These are phyloP conservation scores for Volucella bombylans DNA, from an alignment of 2,888 invertebrate genomes.

Conservation along the genomic window DNA sequence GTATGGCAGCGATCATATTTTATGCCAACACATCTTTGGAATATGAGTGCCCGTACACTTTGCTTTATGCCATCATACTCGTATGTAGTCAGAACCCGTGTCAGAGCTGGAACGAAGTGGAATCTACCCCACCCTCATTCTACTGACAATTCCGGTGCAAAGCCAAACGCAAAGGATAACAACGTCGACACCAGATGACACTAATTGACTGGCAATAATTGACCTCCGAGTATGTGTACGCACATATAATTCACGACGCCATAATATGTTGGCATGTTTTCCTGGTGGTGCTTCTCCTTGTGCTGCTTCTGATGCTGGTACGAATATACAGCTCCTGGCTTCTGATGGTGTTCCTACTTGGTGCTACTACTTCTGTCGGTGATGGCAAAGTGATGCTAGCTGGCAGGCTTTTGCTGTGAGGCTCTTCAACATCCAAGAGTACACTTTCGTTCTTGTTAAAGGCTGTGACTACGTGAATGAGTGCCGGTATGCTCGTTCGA, in stretches of 20 bases:
- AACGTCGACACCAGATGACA: constrained; percentile 66
- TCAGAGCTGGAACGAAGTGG: neutral
- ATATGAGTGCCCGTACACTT: neutral
- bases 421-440: constrained; percentile 14
- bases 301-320: neutral
- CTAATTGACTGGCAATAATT: constrained; percentile 70
- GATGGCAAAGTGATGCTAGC: neutral
- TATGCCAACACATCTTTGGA: constrained; percentile 38
- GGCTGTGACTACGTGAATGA: constrained; percentile 23
- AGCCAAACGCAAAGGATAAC: constrained; percentile 62
- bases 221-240: constrained; percentile 53
- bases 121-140: constrained; percentile 19
- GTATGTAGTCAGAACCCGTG: neutral
- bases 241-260: constrained; percentile 58
- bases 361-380: neutral
- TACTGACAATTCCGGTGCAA: constrained; percentile 51
- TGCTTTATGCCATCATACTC: constrained; percentile 3
- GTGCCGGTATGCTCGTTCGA: constrained; percentile 25
- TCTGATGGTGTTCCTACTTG: neutral
- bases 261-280: constrained; percentile 44
- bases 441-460: constrained; percentile 23
- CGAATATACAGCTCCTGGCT: neutral
- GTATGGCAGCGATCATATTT: constrained; percentile 16
- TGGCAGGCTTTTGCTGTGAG: constrained; percentile 23
- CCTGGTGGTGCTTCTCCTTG: constrained; percentile 9